Base-by-base conservation (phyloP, 2,797 vertebrate genomes). In the Sebastes hubbsi region DNA sequence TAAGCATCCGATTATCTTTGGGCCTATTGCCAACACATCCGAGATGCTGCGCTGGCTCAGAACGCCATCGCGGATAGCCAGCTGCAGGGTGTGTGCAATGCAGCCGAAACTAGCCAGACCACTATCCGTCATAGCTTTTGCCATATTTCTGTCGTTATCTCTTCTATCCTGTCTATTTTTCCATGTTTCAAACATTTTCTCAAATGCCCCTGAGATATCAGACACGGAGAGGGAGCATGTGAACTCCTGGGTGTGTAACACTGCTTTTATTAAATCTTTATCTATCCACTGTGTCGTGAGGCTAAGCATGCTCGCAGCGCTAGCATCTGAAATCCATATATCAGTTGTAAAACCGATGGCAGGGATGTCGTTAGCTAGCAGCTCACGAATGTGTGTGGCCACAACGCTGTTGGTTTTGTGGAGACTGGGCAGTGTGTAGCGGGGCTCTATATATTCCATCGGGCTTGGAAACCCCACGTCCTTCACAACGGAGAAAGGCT, bases 281-380 rank as follows among this genome's bases (percentile, higher is more conserved):
- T 72, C 63, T 61, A 42, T 83, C 67, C 72, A 69, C 46, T 79
- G 42, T 36, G 65, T 2, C 29, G 24, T 70, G 24, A 65, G 36
- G 32, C 64, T 76, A 30, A 72, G 38, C 60, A 58, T 82, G 18
- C 72, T 71, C 25, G 82, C 27, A 16, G 42, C 52, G 38, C 76
- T 49, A 25, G 16, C 62, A 54, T 75, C 63, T 3, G 16, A 75
- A 60, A 56, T 74, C 66, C 58, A 60, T 68, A 52, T 54, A 55
- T 67, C 24, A 10, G 54, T 55, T 36, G 63, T 67, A 27, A 60
- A 80, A 66, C 81, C 42, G 13, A 59, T 56, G 54, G 34, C 75
- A 70, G 70, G 29, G 30, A 72, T 36, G 73, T 81, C 25, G 32
- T 5, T 9, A n/a, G 42, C 62, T 55, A 77, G 56, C 38, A 67